Percentiles rank a stretch among this genome's conserved stretches.
Conservation (phyloP, 2,797 vertebrate genomes). For the Acipenser ruthenus region DNA sequence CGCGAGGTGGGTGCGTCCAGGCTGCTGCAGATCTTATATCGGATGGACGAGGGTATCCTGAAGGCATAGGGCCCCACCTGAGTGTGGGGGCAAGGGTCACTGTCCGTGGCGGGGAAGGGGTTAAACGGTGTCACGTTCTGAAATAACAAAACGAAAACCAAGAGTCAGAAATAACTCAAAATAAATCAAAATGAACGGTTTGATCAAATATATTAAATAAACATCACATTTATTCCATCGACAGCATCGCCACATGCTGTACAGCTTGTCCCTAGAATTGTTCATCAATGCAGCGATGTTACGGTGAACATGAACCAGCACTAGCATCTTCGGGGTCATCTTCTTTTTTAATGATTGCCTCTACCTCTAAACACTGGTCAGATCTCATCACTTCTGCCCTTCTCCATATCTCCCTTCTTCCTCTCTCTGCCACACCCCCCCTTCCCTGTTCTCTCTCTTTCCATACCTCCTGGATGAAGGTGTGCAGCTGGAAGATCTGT, state of each 20-base stretch:
- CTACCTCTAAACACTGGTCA: neutral
- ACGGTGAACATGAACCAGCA: too few relatives aligned
- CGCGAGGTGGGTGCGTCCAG: slow-evolving; percentile 89
- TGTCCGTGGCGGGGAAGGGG: slow-evolving; percentile 70
- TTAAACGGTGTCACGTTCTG: slow-evolving; percentile 82
- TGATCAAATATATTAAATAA: too few relatives aligned
- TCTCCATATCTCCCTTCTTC: neutral
- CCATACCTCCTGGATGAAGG: slow-evolving; percentile 83
- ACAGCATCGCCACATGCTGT: too few relatives aligned
- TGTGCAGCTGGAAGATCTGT: slow-evolving; percentile 90
- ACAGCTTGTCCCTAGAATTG: too few relatives aligned
- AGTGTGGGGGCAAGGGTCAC: slow-evolving; percentile 60
- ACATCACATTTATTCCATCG: too few relatives aligned
- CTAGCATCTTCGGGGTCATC: too few relatives aligned
- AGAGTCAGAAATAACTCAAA: neutral
- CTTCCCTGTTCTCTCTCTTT: too few relatives aligned
- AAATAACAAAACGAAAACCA: slow-evolving; percentile 19
- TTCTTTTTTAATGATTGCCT: too few relatives aligned
- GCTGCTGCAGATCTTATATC: slow-evolving; percentile 96
- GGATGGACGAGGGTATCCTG: slow-evolving; percentile 91
- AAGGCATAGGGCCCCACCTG: slow-evolving; percentile 95
- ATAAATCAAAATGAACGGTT: too few relatives aligned
- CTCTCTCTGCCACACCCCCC: neutral
- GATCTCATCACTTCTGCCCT: neutral
- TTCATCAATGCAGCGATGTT: too few relatives aligned